phyloP scores from a whole-genome alignment of 2,113 vertebrate genomes.

The Rhodinocichla rosea region DNA sequence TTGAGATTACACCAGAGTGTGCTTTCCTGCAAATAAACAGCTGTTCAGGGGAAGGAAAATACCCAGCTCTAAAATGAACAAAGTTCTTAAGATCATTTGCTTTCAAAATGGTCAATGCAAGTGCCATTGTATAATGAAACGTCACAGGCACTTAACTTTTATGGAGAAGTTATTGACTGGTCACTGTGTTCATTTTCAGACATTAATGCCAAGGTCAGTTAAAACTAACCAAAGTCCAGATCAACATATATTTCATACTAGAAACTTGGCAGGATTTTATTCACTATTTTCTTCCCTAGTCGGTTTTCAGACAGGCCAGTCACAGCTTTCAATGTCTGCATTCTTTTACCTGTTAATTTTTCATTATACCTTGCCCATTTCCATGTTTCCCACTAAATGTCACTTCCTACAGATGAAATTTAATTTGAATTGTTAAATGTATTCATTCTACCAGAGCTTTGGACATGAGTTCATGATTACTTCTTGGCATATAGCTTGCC shows the following conservation, averaged over 20 bases:
- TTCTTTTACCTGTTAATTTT: conserved; percentile 8
- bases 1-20: not conserved
- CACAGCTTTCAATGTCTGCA: not conserved
- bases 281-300: not conserved
- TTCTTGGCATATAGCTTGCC: conserved; percentile 55
- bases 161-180: conserved; percentile 30
- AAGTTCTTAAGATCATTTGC: conserved; percentile 32
- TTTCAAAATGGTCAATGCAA: not conserved
- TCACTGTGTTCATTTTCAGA: conserved; percentile 18
- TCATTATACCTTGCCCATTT: conserved; percentile 8
- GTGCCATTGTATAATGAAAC: not conserved
- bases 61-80: conserved; percentile 16
- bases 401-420: conserved; percentile 42
- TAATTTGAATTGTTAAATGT: conserved; percentile 62
- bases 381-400: conserved; percentile 2
- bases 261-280: not conserved
- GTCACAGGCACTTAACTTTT: conserved; percentile 43
- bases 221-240: not conserved
- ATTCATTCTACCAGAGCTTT: conserved; percentile 40
- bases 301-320: not conserved
- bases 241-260: not conserved
- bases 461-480: conserved; percentile 64
- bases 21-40: not conserved
- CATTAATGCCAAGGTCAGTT: conserved; percentile 37
- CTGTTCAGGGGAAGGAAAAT: conserved; percentile 31